Conservation (phyloP, 2,888 invertebrate species). For the Orchesella flavescens region DNA sequence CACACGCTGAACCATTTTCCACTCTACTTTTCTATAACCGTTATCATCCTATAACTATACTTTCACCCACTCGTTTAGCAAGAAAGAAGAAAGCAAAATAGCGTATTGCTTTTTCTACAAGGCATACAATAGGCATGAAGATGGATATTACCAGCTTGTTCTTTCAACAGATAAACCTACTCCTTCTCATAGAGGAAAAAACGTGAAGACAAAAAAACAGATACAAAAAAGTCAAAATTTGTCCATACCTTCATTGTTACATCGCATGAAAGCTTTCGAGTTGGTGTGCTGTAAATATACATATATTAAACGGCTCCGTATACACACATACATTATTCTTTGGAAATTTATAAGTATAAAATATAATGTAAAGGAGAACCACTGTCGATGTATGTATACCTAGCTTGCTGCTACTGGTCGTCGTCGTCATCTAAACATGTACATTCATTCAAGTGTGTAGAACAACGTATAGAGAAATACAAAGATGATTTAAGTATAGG, state of each 20-base stretch:
- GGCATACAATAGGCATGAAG: not conserved
- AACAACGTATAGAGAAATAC: too few species aligned
- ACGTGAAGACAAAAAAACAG: not conserved
- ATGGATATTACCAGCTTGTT: not conserved
- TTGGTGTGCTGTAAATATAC: too few species aligned
- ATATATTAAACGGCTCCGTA: too few species aligned
- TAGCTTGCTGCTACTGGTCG: too few species aligned
- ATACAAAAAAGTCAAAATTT: not conserved
- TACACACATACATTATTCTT: not conserved
- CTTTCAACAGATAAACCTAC: too few species aligned
- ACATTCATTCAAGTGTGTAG: too few species aligned
- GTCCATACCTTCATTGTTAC: not conserved
- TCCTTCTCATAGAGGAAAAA: not conserved
- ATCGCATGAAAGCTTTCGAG: not conserved
- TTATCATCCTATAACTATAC: not conserved
- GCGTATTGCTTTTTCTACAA: not conserved
- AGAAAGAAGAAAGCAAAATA: not conserved
- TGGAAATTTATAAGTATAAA: constrained; percentile 13
- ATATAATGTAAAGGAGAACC: not conserved
- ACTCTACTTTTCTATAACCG: not conserved
- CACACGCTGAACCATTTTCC: not conserved
- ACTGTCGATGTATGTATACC: too few species aligned
- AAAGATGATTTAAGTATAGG: not conserved
- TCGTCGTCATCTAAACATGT: too few species aligned
- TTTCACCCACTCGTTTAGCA: not conserved